These are phyloP conservation scores for Setipinna tenuifilis DNA, from an alignment of 2,797 vertebrate genomes.

Conservation along the genomic window DNA sequence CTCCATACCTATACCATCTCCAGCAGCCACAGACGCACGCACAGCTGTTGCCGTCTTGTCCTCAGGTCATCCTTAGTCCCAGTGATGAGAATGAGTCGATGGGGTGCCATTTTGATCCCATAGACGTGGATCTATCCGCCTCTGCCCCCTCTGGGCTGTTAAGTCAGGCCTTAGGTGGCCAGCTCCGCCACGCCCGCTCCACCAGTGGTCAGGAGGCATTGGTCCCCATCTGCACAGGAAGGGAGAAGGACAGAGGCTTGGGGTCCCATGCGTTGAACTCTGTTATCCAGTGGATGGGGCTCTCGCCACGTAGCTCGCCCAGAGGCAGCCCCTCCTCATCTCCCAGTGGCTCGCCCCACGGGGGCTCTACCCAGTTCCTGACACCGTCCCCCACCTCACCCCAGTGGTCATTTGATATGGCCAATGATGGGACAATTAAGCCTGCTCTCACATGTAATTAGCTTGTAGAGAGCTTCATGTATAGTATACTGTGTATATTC, in stretches of 20 bases:
- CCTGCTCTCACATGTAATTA: neutral
- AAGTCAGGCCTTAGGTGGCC: no score
- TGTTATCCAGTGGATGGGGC: neutral
- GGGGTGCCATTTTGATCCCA: no score
- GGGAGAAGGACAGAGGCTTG: neutral
- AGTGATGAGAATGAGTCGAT: neutral
- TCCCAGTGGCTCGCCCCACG: neutral
- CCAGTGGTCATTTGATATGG: neutral
- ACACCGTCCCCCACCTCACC: neutral
- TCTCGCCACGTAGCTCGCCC: conserved; percentile 47
- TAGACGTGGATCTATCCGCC: conserved; percentile 42
- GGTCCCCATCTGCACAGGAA: neutral
- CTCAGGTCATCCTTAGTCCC: neutral
- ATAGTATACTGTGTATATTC: neutral
- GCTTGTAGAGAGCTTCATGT: neutral
- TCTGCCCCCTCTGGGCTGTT: neutral
- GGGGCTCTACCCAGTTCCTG: neutral
- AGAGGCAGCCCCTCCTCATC: neutral
- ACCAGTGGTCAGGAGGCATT: neutral
- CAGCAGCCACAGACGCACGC: neutral
- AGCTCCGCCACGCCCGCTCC: conserved; percentile 31
- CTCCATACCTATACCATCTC: no score
- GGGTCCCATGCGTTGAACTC: neutral
- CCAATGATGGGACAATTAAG: neutral
- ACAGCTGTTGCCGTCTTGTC: neutral